phyloP scores from a whole-genome alignment of 2,797 vertebrate species.

The Sardinella longiceps region DNA sequence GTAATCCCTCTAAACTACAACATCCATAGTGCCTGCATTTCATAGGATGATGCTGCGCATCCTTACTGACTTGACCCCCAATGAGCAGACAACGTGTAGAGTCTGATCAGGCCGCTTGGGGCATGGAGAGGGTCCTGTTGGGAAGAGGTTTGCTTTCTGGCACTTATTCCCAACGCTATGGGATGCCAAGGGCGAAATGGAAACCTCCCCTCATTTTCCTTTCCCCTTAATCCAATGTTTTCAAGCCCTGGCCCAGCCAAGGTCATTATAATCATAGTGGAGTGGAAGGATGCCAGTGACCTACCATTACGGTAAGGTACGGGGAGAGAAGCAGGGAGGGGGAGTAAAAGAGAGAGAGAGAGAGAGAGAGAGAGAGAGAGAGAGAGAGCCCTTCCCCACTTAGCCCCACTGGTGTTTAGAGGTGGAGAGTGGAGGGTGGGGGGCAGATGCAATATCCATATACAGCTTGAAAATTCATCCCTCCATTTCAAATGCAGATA shows the following conservation, averaged over 20 bases:
- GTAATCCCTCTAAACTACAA: not conserved
- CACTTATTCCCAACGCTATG: conserved; percentile 74
- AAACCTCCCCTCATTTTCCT: conserved; percentile 82
- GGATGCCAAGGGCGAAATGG: conserved; percentile 83
- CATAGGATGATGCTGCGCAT: conserved; percentile 66
- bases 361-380: conserved; percentile 51
- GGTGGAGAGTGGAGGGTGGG: not conserved
- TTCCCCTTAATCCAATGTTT: conserved; percentile 84
- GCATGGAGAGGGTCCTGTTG: conserved; percentile 43
- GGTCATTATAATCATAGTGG: conserved; percentile 83
- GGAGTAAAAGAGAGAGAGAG: conserved; percentile 48
- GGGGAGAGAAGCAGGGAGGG: conserved; percentile 48
- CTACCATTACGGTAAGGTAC: conserved; percentile 73
- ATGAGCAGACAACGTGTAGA: conserved; percentile 49
- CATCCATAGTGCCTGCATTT: not conserved
- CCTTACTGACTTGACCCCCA: conserved; percentile 74
- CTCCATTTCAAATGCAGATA: conserved; percentile 68
- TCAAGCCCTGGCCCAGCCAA: conserved; percentile 79
- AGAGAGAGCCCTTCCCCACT: not conserved
- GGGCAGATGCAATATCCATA: conserved; percentile 58
- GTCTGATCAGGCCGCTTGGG: conserved; percentile 63
- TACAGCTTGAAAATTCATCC: conserved; percentile 57
- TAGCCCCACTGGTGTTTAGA: not conserved
- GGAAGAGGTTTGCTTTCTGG: conserved; percentile 66
- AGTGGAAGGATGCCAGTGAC: conserved; percentile 80